These are phyloP conservation scores for Dreissena polymorpha DNA, from an alignment of 1,140 invertebrate species.

Conservation along the genomic window DNA sequence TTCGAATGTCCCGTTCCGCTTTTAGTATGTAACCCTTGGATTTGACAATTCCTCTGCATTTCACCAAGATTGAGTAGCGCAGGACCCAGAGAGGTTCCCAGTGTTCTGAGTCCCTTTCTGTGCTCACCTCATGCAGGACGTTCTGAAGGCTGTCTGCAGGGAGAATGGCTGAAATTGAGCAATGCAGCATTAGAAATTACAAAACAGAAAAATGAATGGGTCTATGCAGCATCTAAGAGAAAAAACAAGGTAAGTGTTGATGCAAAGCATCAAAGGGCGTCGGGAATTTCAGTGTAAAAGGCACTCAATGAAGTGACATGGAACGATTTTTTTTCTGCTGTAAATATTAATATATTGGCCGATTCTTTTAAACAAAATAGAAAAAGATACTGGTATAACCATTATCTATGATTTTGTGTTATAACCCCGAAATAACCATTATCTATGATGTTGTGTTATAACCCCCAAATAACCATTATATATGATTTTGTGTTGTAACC, in stretches of 20 bases:
- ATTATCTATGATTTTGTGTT: too few relatives aligned
- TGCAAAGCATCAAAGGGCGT: too few relatives aligned
- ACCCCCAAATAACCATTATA: too few relatives aligned
- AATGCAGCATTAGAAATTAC: not conserved
- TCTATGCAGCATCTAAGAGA: not conserved
- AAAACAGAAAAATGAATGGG: not conserved
- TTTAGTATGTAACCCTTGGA: conserved; percentile 89
- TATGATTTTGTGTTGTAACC: too few relatives aligned
- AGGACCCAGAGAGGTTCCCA: conserved; percentile 84
- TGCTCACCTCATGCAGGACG: conserved; percentile 67
- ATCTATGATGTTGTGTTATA: too few relatives aligned
- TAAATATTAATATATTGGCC: too few relatives aligned
- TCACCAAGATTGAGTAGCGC: conserved; percentile 91
- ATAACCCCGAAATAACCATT: too few relatives aligned
- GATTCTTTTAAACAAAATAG: too few relatives aligned
- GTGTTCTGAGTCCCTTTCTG: conserved; percentile 70
- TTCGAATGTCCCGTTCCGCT: conserved; percentile 61
- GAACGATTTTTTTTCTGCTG: too few relatives aligned
- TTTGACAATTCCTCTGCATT: conserved; percentile 92
- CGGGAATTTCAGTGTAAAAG: too few relatives aligned
- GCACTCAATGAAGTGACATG: too few relatives aligned
- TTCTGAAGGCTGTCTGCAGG: conserved; percentile 81
- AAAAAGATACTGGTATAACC: too few relatives aligned
- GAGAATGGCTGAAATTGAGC: conserved; percentile 82
- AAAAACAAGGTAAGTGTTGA: not conserved